phyloP scores from a whole-genome alignment of 2,797 vertebrate genomes.

The Gila robusta region DNA sequence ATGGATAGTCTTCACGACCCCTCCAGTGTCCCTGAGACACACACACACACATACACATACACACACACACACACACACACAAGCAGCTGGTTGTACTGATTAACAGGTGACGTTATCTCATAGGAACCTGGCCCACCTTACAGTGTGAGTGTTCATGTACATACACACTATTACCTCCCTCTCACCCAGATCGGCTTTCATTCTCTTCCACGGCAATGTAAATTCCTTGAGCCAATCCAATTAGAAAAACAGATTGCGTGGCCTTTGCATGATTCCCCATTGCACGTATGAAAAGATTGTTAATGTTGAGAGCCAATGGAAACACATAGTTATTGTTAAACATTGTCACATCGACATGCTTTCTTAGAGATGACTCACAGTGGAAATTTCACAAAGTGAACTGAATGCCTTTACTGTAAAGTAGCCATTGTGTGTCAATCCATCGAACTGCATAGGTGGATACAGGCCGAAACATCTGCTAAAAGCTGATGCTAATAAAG shows the following conservation, averaged over 20 bases:
- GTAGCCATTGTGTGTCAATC: slow-evolving; percentile 19
- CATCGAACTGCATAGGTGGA: slow-evolving; percentile 40
- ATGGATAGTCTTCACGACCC: slow-evolving; percentile 62
- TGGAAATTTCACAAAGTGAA: slow-evolving; percentile 66
- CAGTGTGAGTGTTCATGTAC: slow-evolving; percentile 63
- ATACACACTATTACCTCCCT: slow-evolving; percentile 69
- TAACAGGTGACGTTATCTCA: slow-evolving; percentile 74
- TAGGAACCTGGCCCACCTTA: slow-evolving; percentile 79
- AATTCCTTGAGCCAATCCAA: slow-evolving; percentile 74
- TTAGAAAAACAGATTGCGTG: slow-evolving; percentile 72
- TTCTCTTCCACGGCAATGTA: slow-evolving; percentile 68
- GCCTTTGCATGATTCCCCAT: slow-evolving; percentile 51
- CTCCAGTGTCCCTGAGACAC: slow-evolving; percentile 42
- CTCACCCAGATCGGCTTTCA: slow-evolving; percentile 80
- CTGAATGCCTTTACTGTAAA: slow-evolving; percentile 62
- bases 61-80: slow-evolving; percentile 33
- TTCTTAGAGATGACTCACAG: slow-evolving; percentile 67
- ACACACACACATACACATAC: slow-evolving; percentile 45
- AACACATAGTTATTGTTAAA: slow-evolving; percentile 58
- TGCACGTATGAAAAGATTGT: slow-evolving; percentile 43
- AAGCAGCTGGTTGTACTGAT: slow-evolving; percentile 74
- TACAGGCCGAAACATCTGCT: slow-evolving; percentile 18
- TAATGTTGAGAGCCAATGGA: slow-evolving; percentile 56
- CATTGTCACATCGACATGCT: slow-evolving; percentile 42
- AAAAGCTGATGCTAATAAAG: neutral